Conservation (phyloP, 2,888 invertebrate genomes). For the Linnaemya vulpina region DNA sequence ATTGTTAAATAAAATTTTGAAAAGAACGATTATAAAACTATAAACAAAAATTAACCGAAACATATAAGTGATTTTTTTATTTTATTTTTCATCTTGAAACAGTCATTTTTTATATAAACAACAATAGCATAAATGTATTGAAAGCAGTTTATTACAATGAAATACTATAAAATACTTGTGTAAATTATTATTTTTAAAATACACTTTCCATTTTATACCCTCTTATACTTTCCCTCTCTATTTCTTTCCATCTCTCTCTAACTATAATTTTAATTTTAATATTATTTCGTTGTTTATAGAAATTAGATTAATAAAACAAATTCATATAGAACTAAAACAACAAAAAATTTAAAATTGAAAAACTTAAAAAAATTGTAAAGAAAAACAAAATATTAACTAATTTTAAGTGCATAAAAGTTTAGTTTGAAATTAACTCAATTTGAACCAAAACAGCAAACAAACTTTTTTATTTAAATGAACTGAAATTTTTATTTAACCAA, state of each 20-base stretch:
- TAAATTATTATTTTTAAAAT: constrained; percentile 57
- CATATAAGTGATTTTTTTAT: constrained; percentile 57
- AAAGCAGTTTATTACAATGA: constrained; percentile 74
- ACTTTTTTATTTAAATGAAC: constrained; percentile 54
- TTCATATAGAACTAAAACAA: constrained; percentile 46
- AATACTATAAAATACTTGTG: constrained; percentile 70
- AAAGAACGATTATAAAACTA: not conserved
- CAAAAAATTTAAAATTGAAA: constrained; percentile 19
- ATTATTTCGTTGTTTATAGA: constrained; percentile 54
- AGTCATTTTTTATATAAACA: constrained; percentile 23
- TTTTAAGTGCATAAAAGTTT: constrained; percentile 75
- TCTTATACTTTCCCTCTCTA: not conserved
- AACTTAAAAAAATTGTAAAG: not conserved
- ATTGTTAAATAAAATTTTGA: constrained; percentile 61
- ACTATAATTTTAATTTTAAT: constrained; percentile 43
- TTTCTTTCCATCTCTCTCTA: not conserved
- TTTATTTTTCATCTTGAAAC: not conserved
- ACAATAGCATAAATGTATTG: constrained; percentile 56
- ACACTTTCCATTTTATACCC: constrained; percentile 51
- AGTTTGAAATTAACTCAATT: constrained; percentile 74
- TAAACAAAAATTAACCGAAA: constrained; percentile 62
- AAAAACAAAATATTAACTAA: constrained; percentile 74
- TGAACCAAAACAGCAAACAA: constrained; percentile 60
- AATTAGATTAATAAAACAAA: constrained; percentile 50
- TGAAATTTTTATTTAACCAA: constrained; percentile 37